A percentile compares a stretch with the other conserved stretches of the same genome.
These are phyloP conservation scores for Epinephelus cyanopodus DNA, from an alignment of 2,113 vertebrate species.

Conservation along the genomic window DNA sequence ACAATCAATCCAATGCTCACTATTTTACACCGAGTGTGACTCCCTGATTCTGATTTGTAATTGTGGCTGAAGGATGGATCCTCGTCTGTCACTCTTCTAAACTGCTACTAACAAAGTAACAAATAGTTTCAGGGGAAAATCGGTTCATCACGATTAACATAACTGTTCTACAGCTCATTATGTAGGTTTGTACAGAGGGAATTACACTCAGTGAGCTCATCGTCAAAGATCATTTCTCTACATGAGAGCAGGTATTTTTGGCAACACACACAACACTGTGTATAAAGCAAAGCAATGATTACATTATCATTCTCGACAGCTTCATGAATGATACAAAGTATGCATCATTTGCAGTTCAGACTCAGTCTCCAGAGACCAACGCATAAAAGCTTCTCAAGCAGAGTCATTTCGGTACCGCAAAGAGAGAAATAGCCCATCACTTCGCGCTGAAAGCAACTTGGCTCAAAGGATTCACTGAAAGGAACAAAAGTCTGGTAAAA, in stretches of 20 bases:
- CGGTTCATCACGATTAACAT: not conserved
- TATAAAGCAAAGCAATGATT: constrained; percentile 48
- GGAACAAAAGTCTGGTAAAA: constrained; percentile 15
- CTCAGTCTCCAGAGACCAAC: constrained; percentile 42
- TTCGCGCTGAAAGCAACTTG: constrained; percentile 10
- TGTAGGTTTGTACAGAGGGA: constrained; percentile 25
- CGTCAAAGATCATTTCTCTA: constrained; percentile 15
- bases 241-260: constrained; percentile 7
- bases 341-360: constrained; percentile 44
- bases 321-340: constrained; percentile 45
- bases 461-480: constrained; percentile 30
- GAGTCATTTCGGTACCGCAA: constrained; percentile 18
- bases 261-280: not conserved
- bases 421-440: constrained; percentile 18
- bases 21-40: not conserved
- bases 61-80: constrained; percentile 5
- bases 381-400: constrained; percentile 46
- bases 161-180: not conserved
- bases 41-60: constrained; percentile 13
- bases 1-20: constrained; percentile 22
- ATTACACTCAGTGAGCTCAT: not conserved
- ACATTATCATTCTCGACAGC: constrained; percentile 62
- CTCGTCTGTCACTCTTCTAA: constrained; percentile 21
- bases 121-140: constrained; percentile 14
- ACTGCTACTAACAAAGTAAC: constrained; percentile 11